Evolutionary conservation across 2,888 invertebrate species (phyloP), one percentile per base, ranked within the genome.

Genomic region (Tineola bisselliella): DNA sequence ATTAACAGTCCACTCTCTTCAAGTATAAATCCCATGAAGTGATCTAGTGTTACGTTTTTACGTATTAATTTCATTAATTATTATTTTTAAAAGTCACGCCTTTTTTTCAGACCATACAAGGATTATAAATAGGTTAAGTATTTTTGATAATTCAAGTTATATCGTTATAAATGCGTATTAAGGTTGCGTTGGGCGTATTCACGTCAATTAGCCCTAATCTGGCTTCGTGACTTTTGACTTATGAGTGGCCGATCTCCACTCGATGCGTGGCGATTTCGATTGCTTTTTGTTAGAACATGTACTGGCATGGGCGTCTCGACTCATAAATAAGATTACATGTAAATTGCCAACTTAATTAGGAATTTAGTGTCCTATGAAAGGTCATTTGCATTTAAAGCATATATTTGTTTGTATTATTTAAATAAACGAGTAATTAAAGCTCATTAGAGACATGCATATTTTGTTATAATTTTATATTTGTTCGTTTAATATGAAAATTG

Each of bases 201-300:
- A 81, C 81, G 83, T 82, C 84, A 83, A 84, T 84, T 83, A 82
- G 78, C 57, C 69, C 70, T 73, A 78, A 78, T 79, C 76, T 76
- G 63, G 67, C 70, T 84, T 84, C 86, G 86, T 87, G 86, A 84
- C 86, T 77, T 72, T 73, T 84, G 84, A 84, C 79, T 86, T 84
- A 84, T 81, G 77, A 70, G 68, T 68, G 76, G 72, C 66, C 80
- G 82, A 83, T 86, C 83, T 80, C 71, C 77, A 54, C n/a, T 13
- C 13, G 48, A 48, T 48, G 54, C 54, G 54, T 54, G 54, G 25
- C 6, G 1, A 54, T 11, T 48, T 13, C 18, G 15, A 18, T 48
- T 13, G 12, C 48, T 15, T 6, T 38, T 48, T 15, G 44, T n/a
- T 44, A n/a, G 25, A 19, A 57, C n/a, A 57, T 25, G 25, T 25